Percentiles rank a stretch among this genome's conserved stretches.
Conservation (phyloP, 2,888 invertebrate genomes). For the Nemurella pictetii region DNA sequence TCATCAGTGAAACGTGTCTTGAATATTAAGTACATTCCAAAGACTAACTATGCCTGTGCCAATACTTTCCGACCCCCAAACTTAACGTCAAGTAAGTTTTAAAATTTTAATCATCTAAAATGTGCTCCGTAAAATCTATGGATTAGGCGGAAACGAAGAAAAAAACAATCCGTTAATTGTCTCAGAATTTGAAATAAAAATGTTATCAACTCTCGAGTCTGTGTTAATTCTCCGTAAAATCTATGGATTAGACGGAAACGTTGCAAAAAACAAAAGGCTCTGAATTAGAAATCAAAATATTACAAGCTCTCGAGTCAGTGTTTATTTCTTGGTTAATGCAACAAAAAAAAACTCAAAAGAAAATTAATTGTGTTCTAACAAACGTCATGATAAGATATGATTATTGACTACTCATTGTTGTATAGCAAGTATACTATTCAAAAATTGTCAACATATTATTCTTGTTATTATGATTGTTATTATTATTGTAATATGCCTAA, state of each 20-base stretch:
- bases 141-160: not conserved
- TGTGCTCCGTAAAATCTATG: not conserved
- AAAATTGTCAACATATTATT: not conserved
- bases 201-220: no score
- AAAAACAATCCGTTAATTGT: not conserved
- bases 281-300: not conserved
- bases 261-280: not conserved
- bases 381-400: no score
- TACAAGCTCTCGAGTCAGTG: no score
- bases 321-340: no score
- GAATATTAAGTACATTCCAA: not conserved
- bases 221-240: not conserved
- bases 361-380: no score
- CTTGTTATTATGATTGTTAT: no score
- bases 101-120: not conserved
- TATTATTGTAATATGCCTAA: not conserved
- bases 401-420: not conserved
- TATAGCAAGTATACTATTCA: not conserved
- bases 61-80: not conserved
- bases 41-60: not conserved
- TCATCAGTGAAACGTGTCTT: constrained; percentile 17
- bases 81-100: not conserved
- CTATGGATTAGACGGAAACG: not conserved
- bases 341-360: no score
- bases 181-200: not conserved